Conservation (phyloP, 2,888 invertebrate species). For the Idaea aversata region DNA sequence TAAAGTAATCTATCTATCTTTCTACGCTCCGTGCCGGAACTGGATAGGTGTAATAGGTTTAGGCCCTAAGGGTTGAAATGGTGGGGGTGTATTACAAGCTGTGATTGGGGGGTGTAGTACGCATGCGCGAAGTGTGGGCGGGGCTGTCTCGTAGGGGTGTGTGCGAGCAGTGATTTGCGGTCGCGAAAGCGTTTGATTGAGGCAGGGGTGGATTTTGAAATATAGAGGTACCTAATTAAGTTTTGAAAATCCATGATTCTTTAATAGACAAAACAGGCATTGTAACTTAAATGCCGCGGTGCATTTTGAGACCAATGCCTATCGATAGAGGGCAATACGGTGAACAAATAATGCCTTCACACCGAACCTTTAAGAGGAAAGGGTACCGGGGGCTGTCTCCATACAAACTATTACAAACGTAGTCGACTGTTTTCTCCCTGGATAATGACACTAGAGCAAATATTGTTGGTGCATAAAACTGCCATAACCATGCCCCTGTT, state of each 20-base stretch:
- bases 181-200: slow-evolving; percentile 72
- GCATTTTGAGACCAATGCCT: too few species aligned
- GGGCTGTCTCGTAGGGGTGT: slow-evolving; percentile 68
- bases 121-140: slow-evolving; percentile 65
- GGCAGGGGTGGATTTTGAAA: slow-evolving; percentile 47
- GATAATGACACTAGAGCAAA: too few species aligned
- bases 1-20: too few species aligned
- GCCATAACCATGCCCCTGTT: too few species aligned
- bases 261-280: not conserved
- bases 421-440: too few species aligned
- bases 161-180: slow-evolving; percentile 77
- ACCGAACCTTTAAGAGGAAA: too few species aligned
- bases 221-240: not conserved
- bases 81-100: slow-evolving; percentile 38
- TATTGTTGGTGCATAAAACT: too few species aligned
- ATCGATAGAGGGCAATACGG: too few species aligned
- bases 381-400: too few species aligned
- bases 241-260: not conserved
- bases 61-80: slow-evolving; percentile 4
- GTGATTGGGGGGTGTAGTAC: slow-evolving; percentile 54
- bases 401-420: too few species aligned
- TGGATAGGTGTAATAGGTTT: not conserved
- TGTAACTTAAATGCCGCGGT: too few species aligned
- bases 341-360: too few species aligned
- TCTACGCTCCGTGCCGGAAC: not conserved